Percentiles rank a stretch among this genome's conserved stretches.
These are phyloP conservation scores for Tupaia tana DNA, from an alignment of 2,113 vertebrate genomes.

Conservation along the genomic window DNA sequence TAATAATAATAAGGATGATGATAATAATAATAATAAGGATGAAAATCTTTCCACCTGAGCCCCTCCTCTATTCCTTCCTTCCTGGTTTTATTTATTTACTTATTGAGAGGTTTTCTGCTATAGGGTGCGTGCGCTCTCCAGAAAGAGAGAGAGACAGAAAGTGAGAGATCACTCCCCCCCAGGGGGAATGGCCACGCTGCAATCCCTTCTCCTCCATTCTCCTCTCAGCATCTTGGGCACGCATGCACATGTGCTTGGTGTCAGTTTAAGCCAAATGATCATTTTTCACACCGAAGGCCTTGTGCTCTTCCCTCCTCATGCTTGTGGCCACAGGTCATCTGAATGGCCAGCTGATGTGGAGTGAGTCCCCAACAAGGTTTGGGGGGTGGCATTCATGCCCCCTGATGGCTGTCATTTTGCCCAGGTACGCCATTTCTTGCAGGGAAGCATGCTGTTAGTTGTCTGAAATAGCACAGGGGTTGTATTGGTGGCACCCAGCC, in stretches of 20 bases:
- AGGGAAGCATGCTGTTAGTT: not conserved
- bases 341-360: not conserved
- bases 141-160: too few species aligned
- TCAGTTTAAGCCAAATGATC: too few species aligned
- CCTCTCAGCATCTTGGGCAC: too few species aligned
- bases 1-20: too few species aligned
- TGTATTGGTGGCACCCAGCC: not conserved
- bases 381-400: not conserved
- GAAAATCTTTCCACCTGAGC: not conserved
- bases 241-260: too few species aligned
- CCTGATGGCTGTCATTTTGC: not conserved
- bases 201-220: too few species aligned
- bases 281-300: not conserved
- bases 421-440: fast-evolving
- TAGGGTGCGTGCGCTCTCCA: too few species aligned
- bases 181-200: too few species aligned
- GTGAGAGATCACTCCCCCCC: too few species aligned
- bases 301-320: fast-evolving
- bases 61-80: not conserved
- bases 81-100: not conserved
- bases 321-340: not conserved
- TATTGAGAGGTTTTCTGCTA: too few species aligned
- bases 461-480: not conserved
- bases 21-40: too few species aligned
- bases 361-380: not conserved